Conservation (phyloP, 30 jellyfish, hydroid and myxozoan species). For the Chironex yamaguchii region DNA sequence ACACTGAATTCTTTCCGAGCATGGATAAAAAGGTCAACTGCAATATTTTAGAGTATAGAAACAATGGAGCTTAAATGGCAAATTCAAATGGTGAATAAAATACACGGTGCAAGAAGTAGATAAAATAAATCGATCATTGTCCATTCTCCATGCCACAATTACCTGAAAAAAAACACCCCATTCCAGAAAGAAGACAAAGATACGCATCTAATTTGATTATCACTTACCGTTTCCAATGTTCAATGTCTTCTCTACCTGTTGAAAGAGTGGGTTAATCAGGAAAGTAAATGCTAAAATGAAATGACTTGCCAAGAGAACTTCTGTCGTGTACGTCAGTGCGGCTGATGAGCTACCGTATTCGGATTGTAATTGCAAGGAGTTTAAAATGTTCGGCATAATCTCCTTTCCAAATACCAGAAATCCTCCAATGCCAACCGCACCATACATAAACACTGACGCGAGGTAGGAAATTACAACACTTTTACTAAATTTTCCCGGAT, state of each 20-base stretch:
- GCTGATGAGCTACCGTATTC: background rate
- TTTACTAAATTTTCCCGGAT: constrained; percentile 73
- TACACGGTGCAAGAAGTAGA: too few relatives aligned
- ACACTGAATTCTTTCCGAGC: too few relatives aligned
- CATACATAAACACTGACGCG: constrained; percentile 76
- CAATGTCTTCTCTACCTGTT: constrained; percentile 83
- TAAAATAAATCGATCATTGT: too few relatives aligned
- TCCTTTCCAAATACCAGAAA: constrained; percentile 80
- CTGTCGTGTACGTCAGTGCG: constrained; percentile 64
- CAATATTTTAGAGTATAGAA: too few relatives aligned
- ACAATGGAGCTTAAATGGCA: too few relatives aligned
- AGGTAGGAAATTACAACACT: constrained; percentile 78
- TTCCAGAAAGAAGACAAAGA: too few relatives aligned
- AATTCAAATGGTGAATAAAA: too few relatives aligned
- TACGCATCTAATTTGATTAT: too few relatives aligned
- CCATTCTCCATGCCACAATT: too few relatives aligned
- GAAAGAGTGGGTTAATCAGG: constrained; percentile 82
- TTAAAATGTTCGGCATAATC: constrained; percentile 56
- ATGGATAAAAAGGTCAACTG: too few relatives aligned
- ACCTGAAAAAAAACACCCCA: too few relatives aligned
- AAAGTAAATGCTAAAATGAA: constrained; percentile 84
- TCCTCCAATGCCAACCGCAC: constrained; percentile 75
- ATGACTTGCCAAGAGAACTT: constrained; percentile 81
- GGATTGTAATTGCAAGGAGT: constrained; percentile 31
- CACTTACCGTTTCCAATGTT: constrained; percentile 85